These are phyloP conservation scores for Parelbella ahira DNA, from an alignment of 2,888 invertebrate species.

Conservation along the genomic window DNA sequence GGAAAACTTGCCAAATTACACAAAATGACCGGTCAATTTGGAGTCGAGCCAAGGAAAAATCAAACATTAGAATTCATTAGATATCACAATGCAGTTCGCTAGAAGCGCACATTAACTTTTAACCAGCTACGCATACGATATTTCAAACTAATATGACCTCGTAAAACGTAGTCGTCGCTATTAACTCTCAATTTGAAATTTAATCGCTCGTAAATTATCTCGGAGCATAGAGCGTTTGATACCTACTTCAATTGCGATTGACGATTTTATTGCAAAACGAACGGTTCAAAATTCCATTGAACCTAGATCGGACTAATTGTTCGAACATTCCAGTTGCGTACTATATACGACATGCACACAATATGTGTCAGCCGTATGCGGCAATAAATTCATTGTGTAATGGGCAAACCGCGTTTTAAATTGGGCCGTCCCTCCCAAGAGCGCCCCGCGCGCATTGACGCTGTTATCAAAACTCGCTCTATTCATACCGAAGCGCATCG, in stretches of 20 bases:
- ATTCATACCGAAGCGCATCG: constrained; percentile 54
- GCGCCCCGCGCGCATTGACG: constrained; percentile 65
- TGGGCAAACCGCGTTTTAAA: constrained; percentile 63
- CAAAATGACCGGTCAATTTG: constrained; percentile 60
- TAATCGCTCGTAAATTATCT: too few relatives aligned
- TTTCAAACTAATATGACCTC: constrained; percentile 28
- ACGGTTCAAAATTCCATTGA: too few relatives aligned
- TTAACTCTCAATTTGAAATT: too few relatives aligned
- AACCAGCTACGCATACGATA: too few relatives aligned
- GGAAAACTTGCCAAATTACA: constrained; percentile 66
- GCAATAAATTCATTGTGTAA: constrained; percentile 77
- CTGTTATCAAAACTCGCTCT: constrained; percentile 55
- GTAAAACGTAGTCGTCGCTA: constrained; percentile 24
- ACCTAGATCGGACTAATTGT: constrained; percentile 46
- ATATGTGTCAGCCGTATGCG: constrained; percentile 67
- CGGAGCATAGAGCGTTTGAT: too few relatives aligned
- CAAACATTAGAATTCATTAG: constrained; percentile 37
- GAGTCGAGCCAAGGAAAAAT: constrained; percentile 48
- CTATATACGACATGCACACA: constrained; percentile 63
- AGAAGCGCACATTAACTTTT: too few relatives aligned
- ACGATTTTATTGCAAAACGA: too few relatives aligned
- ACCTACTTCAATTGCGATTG: too few relatives aligned
- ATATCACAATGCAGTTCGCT: constrained; percentile 29
- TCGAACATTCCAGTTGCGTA: constrained; percentile 38
- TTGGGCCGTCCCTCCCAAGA: constrained; percentile 73